Evolutionary conservation across 2,888 invertebrate species (phyloP), one percentile per base, ranked within the genome.

Genomic region (Eupithecia dodoneata): DNA sequence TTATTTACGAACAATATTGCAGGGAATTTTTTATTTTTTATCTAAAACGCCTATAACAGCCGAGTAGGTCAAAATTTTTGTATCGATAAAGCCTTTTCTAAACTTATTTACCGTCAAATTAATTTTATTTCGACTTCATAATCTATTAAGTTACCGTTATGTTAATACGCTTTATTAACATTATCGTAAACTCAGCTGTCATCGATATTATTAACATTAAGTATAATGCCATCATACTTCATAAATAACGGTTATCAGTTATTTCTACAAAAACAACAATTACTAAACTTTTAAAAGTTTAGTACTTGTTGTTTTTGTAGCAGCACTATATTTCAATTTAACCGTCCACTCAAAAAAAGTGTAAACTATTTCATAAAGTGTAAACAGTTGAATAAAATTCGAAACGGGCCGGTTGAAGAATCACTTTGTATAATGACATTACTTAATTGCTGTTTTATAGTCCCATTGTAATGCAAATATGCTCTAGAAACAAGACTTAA

Each of bases 381-480:
- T 74, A 76, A 78, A 81, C 77, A 81, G 69, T 65, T 41, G 63
- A 65, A 76, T 72, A 76, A 74, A 80, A 80, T 78, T 77, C 72
- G 78, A 80, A 72, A 76, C 77, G 82, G 73, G 80, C 75, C 80
- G 76, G 73, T 72, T 78, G 79, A 83, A 83, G 77, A 77, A 81
- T 82, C 81, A 83, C 79, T 86, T 83, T 82, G 83, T 84, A 82
- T 83, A 81, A 76, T 80, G 76, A 80, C 81, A 85, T 81, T 81
- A 81, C 79, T 81, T 87, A 84, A 86, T 86, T 85, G 85, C 79
- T 78, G 78, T 80, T 85, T 82, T 84, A 83, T 84, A 83, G 81
- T 81, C 76, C 84, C 82, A 87, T 88, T 88, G 87, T 87, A 77
- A 84, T 82, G 81, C 78, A 79, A 81, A 83, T 79, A 80, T 80